A percentile compares a stretch with the other conserved stretches of the same genome.
These are phyloP conservation scores for Tuberolachnus salignus DNA, from an alignment of 2,888 invertebrate genomes.

Conservation along the genomic window DNA sequence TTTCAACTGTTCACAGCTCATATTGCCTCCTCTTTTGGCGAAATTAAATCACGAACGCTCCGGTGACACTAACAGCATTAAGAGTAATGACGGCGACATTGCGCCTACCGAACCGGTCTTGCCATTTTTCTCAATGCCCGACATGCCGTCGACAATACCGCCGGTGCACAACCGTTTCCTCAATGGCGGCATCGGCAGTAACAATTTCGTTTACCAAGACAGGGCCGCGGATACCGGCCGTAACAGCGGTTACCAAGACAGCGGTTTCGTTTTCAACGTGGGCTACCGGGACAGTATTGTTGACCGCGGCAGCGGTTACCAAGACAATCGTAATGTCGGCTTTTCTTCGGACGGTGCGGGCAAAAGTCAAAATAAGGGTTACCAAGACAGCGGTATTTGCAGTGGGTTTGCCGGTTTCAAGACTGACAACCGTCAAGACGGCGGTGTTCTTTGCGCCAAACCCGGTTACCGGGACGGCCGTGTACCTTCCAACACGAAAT, in stretches of 20 bases:
- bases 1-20: slow-evolving; percentile 17
- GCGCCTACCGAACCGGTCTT: slow-evolving; percentile 13
- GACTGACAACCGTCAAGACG: too few relatives aligned
- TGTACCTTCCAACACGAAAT: too few relatives aligned
- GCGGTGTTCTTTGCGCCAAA: too few relatives aligned
- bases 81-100: background rate
- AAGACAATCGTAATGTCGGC: too few relatives aligned
- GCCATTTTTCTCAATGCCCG: slow-evolving; percentile 42
- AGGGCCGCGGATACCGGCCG: background rate
- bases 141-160: background rate
- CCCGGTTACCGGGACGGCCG: too few relatives aligned
- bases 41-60: background rate
- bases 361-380: background rate
- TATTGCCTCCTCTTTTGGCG: background rate
- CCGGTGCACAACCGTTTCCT: too few relatives aligned
- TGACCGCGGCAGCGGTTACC: too few relatives aligned
- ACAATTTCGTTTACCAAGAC: background rate
- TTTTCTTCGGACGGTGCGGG: too few relatives aligned
- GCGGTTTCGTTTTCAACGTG: too few relatives aligned
- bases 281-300: too few relatives aligned
- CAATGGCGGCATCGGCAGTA: background rate
- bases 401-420: too few relatives aligned
- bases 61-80: background rate
- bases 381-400: background rate
- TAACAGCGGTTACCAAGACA: background rate